These are phyloP conservation scores for Vulpes lagopus DNA, from an alignment of 2,113 vertebrate genomes.

Conservation along the genomic window DNA sequence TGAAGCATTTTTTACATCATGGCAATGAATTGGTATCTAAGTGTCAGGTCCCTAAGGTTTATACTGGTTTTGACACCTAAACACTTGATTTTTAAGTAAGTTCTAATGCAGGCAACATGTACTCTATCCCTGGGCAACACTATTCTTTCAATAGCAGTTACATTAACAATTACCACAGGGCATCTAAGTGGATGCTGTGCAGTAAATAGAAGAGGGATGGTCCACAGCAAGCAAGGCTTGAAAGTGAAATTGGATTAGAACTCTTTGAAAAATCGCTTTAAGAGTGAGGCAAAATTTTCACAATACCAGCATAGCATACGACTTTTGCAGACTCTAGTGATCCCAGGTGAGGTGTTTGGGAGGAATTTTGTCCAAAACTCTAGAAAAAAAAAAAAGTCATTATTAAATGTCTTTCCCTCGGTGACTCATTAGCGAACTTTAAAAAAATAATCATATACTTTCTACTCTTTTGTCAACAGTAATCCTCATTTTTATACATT, in stretches of 20 bases:
- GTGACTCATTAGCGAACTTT: background rate
- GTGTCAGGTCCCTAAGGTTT: conserved; percentile 45
- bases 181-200: conserved; percentile 34
- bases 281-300: background rate
- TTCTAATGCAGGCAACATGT: conserved; percentile 47
- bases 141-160: conserved; percentile 51
- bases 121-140: background rate
- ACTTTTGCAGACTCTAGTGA: background rate
- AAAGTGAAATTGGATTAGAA: conserved; percentile 51
- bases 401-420: background rate
- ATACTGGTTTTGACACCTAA: conserved; percentile 49
- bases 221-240: background rate
- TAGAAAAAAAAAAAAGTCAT: background rate
- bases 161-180: conserved; percentile 68
- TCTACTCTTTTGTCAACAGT: background rate
- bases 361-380: background rate
- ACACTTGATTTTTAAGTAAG: conserved; percentile 70
- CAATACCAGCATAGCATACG: background rate
- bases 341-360: background rate
- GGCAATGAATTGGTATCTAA: conserved; percentile 37
- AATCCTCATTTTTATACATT: background rate
- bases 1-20: conserved; percentile 14
- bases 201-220: conserved; percentile 40
- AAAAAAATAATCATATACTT: background rate
- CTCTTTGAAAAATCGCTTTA: conserved; percentile 36